phyloP scores from a whole-genome alignment of 2,888 invertebrate genomes.

The Drosophila testacea region DNA sequence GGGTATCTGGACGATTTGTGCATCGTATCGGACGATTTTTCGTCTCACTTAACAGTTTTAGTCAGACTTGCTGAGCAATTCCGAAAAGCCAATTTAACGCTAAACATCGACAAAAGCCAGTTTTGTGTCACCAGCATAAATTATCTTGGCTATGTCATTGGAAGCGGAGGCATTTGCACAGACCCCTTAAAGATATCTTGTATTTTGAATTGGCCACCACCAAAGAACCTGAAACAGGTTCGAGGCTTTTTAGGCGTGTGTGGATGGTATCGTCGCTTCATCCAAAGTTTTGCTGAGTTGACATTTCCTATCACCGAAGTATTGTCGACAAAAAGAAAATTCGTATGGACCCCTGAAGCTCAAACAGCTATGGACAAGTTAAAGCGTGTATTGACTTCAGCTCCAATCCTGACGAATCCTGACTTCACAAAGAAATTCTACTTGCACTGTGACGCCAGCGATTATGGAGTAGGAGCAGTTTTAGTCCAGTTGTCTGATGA shows the following conservation, averaged over 20 bases:
- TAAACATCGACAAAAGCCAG: neutral
- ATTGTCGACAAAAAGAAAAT: neutral
- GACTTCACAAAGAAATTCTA: constrained; percentile 13
- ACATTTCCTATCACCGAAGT: constrained; percentile 4
- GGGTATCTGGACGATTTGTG: neutral
- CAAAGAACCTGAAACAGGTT: neutral
- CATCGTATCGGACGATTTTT: neutral
- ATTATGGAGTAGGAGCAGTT: no score
- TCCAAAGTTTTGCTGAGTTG: constrained; percentile 2
- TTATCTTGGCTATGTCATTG: neutral
- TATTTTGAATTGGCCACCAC: neutral
- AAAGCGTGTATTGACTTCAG: constrained; percentile 5
- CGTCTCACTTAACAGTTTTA: neutral
- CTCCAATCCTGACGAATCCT: constrained; percentile 2
- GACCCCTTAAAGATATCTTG: neutral
- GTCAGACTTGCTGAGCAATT: neutral
- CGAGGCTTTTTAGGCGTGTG: constrained; percentile 4
- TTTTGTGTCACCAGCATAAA: neutral
- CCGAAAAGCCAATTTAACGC: neutral
- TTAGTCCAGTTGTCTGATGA: no score
- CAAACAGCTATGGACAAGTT: constrained; percentile 9
- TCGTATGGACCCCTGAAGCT: constrained; percentile 1
- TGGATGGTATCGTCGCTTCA: constrained; percentile 13
- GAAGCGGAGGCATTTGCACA: neutral
- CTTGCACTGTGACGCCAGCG: constrained; percentile 1